Base-by-base conservation (phyloP, 2,888 invertebrate genomes). In the Drosophila mimica region DNA sequence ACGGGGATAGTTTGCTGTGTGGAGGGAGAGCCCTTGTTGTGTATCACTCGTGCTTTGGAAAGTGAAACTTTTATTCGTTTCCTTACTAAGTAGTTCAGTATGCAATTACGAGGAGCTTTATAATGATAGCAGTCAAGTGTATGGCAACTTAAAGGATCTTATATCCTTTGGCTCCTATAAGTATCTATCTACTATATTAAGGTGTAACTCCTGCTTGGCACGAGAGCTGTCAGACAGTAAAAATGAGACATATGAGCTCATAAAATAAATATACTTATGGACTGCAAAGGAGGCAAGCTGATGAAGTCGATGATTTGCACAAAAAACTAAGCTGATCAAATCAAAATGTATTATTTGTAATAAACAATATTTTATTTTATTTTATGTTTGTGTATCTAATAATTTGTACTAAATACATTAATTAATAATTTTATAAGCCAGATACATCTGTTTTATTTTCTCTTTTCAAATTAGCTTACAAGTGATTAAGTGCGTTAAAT, bases 1-100 rank as follows among this genome's bases (percentile, higher is more conserved):
- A 13, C 60, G 25, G 17, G 30, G 8, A 38, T 30, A 11, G 48
- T 20, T 48, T 17, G 17, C 49, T 40, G 65, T 13, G 52, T 25
- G 9, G 34, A 34, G 34, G 9, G 30, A 13, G 43, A 20, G 20
- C 20, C 43, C 43, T 43, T 20, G 56, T 62, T 66, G 63, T 60
- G 58, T 61, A 57, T 63, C 58, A 64, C 70, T 82, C 56, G 73
- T 65, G 66, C 81, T 74, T 72, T 70, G 38, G 54, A 88, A 84
- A 84, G 85, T 82, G 81, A 82, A 88, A 85, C 74, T 73, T 79
- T 70, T 82, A 76, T 73, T 67, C 70, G 54, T 66, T 79, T 73
- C 70, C 58, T 67, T 69, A 59, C 34, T 63, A 72, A 52, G 64
- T 64, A 38, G 63, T 81, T 69, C 56, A 64, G 31, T 36, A 34